Conservation (phyloP, 2,113 vertebrate genomes). For the Anolis sagrei region DNA sequence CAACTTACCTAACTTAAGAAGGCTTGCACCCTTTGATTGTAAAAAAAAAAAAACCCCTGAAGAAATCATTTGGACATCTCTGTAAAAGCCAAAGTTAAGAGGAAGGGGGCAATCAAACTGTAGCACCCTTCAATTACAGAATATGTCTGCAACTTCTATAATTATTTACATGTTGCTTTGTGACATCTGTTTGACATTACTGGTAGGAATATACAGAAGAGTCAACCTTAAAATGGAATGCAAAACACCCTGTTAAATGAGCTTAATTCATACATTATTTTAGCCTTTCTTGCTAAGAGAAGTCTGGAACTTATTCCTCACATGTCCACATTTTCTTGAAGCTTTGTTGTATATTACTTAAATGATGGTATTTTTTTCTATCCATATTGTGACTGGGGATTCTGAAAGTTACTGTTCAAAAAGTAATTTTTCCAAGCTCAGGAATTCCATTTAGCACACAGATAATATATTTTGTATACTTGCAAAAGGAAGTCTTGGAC, state of each 20-base stretch:
- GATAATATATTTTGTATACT: background rate
- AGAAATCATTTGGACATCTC: background rate
- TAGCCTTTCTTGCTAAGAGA: constrained; percentile 61
- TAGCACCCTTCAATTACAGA: constrained; percentile 66
- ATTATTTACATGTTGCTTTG: constrained; percentile 60
- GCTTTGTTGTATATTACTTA: background rate
- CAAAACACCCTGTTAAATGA: constrained; percentile 73
- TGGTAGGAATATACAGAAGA: constrained; percentile 66
- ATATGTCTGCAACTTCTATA: constrained; percentile 68
- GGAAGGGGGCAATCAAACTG: constrained; percentile 63
- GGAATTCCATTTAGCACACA: background rate
- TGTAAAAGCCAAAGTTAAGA: constrained; percentile 7
- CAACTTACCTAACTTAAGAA: background rate
- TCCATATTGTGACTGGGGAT: background rate
- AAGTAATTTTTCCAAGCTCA: background rate
- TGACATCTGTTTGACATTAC: constrained; percentile 81
- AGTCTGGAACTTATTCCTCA: constrained; percentile 66
- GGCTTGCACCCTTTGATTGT: background rate
- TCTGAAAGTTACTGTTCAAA: background rate
- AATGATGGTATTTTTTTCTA: background rate
- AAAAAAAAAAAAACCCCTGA: constrained; percentile 33
- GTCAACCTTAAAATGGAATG: constrained; percentile 77
- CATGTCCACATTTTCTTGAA: constrained; percentile 69
- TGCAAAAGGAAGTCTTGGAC: background rate
- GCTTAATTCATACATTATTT: constrained; percentile 64